These are phyloP conservation scores for Zosterops lateralis DNA, from an alignment of 2,113 vertebrate genomes.

Conservation along the genomic window DNA sequence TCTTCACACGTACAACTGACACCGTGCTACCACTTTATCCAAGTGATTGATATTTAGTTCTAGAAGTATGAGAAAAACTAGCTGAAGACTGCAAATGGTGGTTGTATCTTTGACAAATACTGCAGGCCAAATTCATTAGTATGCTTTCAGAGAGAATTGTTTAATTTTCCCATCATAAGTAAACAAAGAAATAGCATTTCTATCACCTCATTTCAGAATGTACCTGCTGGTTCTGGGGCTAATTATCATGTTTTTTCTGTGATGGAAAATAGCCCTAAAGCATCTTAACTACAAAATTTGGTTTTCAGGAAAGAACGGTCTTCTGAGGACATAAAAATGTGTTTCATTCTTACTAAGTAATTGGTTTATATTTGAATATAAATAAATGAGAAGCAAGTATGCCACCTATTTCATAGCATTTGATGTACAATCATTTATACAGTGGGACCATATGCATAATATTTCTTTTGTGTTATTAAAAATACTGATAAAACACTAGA, in stretches of 20 bases:
- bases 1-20: background rate
- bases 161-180: background rate
- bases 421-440: constrained; percentile 19
- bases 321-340: constrained; percentile 4
- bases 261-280: constrained; percentile 29
- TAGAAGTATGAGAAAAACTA: background rate
- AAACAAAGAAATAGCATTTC: background rate
- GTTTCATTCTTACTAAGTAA: constrained; percentile 5
- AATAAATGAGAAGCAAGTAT: constrained; percentile 9
- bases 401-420: constrained; percentile 13
- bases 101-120: background rate
- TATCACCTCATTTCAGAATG: background rate
- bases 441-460: background rate
- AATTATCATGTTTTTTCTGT: background rate
- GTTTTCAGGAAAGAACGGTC: background rate
- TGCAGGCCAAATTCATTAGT: background rate
- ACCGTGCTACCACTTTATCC: fast-evolving
- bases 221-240: constrained; percentile 21
- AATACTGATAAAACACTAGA: constrained; percentile 47
- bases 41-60: background rate
- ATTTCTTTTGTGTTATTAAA: constrained; percentile 12
- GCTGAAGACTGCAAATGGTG: background rate
- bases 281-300: background rate
- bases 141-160: background rate
- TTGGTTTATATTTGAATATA: constrained; percentile 15